phyloP scores from a whole-genome alignment of 2,888 invertebrate genomes.

The Tuberolachnus salignus region DNA sequence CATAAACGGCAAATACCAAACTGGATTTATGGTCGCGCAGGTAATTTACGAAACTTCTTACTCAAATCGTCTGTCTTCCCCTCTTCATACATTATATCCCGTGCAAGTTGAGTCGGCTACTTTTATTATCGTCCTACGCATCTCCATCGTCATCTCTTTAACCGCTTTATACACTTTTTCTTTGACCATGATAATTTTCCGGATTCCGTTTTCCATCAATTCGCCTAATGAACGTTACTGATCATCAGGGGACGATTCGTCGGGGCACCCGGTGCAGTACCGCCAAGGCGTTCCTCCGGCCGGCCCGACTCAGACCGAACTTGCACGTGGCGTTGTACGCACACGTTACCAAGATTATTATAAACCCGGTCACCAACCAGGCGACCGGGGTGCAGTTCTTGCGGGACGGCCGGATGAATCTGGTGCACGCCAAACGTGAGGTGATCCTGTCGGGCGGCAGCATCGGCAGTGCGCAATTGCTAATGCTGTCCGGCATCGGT shows the following conservation, averaged over 20 bases:
- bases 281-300: constrained; percentile 84
- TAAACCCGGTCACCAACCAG: constrained; percentile 75
- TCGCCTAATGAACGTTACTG: background rate
- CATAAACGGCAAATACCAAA: constrained; percentile 79
- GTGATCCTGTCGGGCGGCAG: constrained; percentile 87
- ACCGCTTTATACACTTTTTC: no score
- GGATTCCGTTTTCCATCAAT: background rate
- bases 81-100: no score
- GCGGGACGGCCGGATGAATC: constrained; percentile 73
- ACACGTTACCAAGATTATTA: constrained; percentile 76
- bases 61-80: no score
- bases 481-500: constrained; percentile 89
- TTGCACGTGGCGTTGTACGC: constrained; percentile 81
- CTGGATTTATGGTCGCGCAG: constrained; percentile 82
- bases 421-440: constrained; percentile 62
- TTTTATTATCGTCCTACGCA: no score
- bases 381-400: constrained; percentile 82
- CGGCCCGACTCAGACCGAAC: constrained; percentile 76
- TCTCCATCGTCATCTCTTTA: no score
- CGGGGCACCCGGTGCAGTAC: constrained; percentile 83
- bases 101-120: no score
- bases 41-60: no score
- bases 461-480: constrained; percentile 87
- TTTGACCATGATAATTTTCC: background rate
- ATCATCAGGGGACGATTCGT: constrained; percentile 71